phyloP scores from a whole-genome alignment of 2,888 invertebrate genomes.

The Apamea anceps region DNA sequence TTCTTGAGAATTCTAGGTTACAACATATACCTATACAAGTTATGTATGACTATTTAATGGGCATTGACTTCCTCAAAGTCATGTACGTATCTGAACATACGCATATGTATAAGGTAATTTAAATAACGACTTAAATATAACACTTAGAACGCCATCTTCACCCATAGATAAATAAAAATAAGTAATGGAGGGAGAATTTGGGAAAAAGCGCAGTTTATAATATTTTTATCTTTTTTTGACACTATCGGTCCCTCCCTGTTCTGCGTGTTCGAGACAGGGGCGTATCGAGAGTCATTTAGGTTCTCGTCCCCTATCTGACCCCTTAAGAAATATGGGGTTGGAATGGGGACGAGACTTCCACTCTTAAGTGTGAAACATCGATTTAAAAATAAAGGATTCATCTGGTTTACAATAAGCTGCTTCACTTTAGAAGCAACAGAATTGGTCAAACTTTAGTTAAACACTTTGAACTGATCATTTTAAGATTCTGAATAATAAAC shows the following conservation, averaged over 20 bases:
- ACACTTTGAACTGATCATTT: background rate
- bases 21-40: background rate
- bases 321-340: slow-evolving; percentile 83
- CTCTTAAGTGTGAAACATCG: slow-evolving; percentile 64
- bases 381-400: slow-evolving; percentile 59
- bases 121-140: slow-evolving; percentile 50
- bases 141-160: slow-evolving; percentile 63
- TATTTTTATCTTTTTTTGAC: slow-evolving; percentile 90
- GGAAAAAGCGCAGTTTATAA: slow-evolving; percentile 86
- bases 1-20: slow-evolving; percentile 26
- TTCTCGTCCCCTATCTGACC: slow-evolving; percentile 79
- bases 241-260: slow-evolving; percentile 87
- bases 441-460: background rate
- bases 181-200: slow-evolving; percentile 68
- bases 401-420: background rate
- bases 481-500: background rate
- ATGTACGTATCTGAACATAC: slow-evolving; percentile 12
- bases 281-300: slow-evolving; percentile 86
- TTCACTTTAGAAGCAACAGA: background rate
- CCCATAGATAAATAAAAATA: slow-evolving; percentile 72
- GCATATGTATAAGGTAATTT: slow-evolving; percentile 17
- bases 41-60: slow-evolving; percentile 10
- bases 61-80: slow-evolving; percentile 27
- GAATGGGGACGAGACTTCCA: slow-evolving; percentile 63
- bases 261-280: slow-evolving; percentile 86